These are phyloP conservation scores for Thera britannica DNA, from an alignment of 2,888 invertebrate species.

Conservation along the genomic window DNA sequence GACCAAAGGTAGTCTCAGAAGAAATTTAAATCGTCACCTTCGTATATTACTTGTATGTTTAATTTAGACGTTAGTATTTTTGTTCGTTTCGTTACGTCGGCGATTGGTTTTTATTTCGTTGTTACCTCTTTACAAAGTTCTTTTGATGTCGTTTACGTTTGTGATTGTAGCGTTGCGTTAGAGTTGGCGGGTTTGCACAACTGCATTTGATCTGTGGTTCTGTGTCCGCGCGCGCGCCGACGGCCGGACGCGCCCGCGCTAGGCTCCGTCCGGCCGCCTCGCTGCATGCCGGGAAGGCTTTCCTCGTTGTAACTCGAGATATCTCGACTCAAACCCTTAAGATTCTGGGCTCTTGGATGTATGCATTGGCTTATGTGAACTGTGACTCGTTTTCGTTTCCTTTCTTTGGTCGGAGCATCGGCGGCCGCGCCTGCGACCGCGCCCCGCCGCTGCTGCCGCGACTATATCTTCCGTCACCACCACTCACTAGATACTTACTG, in stretches of 20 bases:
- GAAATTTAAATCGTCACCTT: conserved; percentile 85
- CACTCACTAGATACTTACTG: conserved; percentile 52
- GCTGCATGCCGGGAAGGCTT: conserved; percentile 83
- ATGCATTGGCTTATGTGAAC: conserved; percentile 85
- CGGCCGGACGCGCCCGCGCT: background rate
- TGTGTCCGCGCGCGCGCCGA: conserved; percentile 73
- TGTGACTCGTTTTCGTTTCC: conserved; percentile 85
- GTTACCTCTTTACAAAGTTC: conserved; percentile 60
- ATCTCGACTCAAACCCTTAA: conserved; percentile 84
- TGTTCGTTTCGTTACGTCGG: conserved; percentile 78
- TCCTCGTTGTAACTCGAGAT: conserved; percentile 80
- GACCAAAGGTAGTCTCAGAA: conserved; percentile 88
- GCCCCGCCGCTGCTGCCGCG: conserved; percentile 73
- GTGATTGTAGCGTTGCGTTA: conserved; percentile 81
- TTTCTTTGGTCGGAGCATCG: conserved; percentile 79
- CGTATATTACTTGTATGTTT: conserved; percentile 84
- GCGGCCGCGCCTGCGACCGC: conserved; percentile 65
- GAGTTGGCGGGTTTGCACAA: conserved; percentile 69
- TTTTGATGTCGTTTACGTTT: conserved; percentile 79
- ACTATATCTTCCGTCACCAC: conserved; percentile 75
- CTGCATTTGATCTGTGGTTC: conserved; percentile 85
- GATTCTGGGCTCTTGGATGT: conserved; percentile 85
- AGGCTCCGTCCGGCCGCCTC: conserved; percentile 70
- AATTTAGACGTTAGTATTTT: conserved; percentile 84
- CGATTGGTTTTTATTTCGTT: conserved; percentile 77